Evolutionary conservation across 2,888 invertebrate genomes (phyloP), one percentile per base, ranked within the genome.

Genomic region (Rhagophthalmus giganteus): DNA sequence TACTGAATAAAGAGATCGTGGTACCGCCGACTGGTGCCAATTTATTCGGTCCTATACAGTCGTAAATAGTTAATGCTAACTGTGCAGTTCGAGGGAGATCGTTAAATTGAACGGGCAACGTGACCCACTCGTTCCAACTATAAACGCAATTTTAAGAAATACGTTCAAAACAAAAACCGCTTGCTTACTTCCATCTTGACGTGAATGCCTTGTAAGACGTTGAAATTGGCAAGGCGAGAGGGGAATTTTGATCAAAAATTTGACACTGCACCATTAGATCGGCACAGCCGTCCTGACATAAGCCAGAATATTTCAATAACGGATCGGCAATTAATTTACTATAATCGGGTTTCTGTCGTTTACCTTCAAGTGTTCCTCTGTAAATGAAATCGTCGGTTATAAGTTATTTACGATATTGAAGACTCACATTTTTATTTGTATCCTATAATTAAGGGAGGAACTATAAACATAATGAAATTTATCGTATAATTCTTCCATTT

Each of bases 71-170:
- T 69, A 97, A 81, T 0, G 90, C 89, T 6, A 98, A 77, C 53
- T 87, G 84, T 1, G 96, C 87, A 67, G 89, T 88, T 46, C 93
- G 80, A 0, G 97, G 96, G 25, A 98, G 75, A 72, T 97, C 95
- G 67, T 90, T 90, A 75, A 88, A 96, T 71, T 87, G 87, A 20
- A 97, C 81, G 0, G 97, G 96, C 44, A 98, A 77, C 0, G 86
- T 87, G 20, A 98, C 80, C 96, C 97, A 97, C 76, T 98, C 96
- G 72, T 96, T 97, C 97, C 97, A 98, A 70, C 94, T 95, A 71
- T 11, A 78, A 75, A 53, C 10, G 33, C 10, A 2, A 11, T 1
- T n/a, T 13, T 33, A 13, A 9, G n/a, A n/a, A n/a, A n/a, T n/a
- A n/a, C n/a, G n/a, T n/a, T 26, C 7, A 20, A 38, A 16, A 37